Percentiles rank a stretch among this genome's conserved stretches.
Conservation (phyloP, 1,140 invertebrate species). For the Drosophila arizonae region DNA sequence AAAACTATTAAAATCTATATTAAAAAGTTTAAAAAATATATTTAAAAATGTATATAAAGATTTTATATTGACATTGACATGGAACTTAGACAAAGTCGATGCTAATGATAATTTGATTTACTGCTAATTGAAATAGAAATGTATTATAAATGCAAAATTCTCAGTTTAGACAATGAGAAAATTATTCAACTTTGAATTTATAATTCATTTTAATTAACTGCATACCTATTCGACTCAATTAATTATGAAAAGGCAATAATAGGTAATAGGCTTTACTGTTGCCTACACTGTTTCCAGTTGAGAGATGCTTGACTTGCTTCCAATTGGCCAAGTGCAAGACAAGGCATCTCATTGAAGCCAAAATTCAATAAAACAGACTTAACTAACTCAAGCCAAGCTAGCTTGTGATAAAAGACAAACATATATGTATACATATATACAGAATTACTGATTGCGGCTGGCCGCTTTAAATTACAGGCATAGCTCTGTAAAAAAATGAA, state of each 20-base stretch:
- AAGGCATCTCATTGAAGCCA: not conserved
- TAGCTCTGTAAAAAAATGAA: not conserved
- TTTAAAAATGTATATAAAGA: too few relatives aligned
- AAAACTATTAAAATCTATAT: too few relatives aligned
- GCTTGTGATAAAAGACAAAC: too few relatives aligned
- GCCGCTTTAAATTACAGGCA: constrained; percentile 17
- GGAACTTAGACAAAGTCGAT: too few relatives aligned
- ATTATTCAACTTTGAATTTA: constrained; percentile 8
- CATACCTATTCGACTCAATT: not conserved
- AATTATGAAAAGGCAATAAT: constrained; percentile 4
- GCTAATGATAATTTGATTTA: too few relatives aligned
- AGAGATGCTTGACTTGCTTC: not conserved
- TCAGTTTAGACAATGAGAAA: not conserved
- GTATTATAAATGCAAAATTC: not conserved
- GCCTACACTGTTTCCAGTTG: not conserved
- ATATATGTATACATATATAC: not conserved
- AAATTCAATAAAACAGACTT: not conserved
- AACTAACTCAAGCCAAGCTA: too few relatives aligned
- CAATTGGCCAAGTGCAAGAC: not conserved
- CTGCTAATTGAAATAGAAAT: not conserved
- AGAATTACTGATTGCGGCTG: constrained; percentile 11
- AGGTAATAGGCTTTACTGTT: not conserved
- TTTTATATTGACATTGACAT: too few relatives aligned
- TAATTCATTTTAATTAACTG: constrained; percentile 17
- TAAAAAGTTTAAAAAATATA: too few relatives aligned